Base-by-base conservation (phyloP, 2,113 vertebrate genomes). In the Tympanuchus pallidicinctus region DNA sequence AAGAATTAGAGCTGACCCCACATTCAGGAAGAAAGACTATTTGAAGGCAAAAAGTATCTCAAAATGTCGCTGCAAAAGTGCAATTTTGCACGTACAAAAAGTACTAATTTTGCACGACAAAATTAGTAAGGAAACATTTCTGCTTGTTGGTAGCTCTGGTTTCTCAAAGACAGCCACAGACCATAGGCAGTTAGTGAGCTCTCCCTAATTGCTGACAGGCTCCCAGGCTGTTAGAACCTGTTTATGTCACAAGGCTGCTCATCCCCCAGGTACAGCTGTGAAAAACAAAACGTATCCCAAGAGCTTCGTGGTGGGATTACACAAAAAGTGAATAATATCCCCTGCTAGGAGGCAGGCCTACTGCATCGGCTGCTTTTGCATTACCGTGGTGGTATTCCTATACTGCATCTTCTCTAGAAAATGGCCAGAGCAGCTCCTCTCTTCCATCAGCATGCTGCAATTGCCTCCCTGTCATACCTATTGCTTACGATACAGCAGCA, bases 201-300 rank as follows among this genome's bases (percentile, higher is more conserved):
- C 54, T 71, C 22, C 6, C 73, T 88, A 47, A 69, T 79, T 94
- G 93, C 89, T 96, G 95, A 75, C 83, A 77, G 70, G 88, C 52
- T 96, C 78, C 65, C 84, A 75, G 72, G 65, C 30, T 72, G 43
- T 72, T 84, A 78, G 92, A 95, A 48, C 78, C 59, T 87, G 89
- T 96, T 96, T 84, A 63, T 94, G 95, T 96, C 96, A 88, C 96
- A 94, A 95, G 75, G 48, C 59, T 91, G 4, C 66, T 75, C 88
- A 82, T 97, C 97, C 97, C 97, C 88, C 52, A 85, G 89, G 92
- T 95, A 89, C 90, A 80, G 59, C 75, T 28, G 30, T 8, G 78
- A 96, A 97, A 64, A 97, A 96, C 96, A 97, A 96, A 90, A 34
- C 76, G 25, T 90, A 71, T 34, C 94, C 95, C 93, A 36, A 59